Evolutionary conservation across 2,888 invertebrate genomes (phyloP), one percentile per base, ranked within the genome.

Genomic region (Spodoptera littoralis): DNA sequence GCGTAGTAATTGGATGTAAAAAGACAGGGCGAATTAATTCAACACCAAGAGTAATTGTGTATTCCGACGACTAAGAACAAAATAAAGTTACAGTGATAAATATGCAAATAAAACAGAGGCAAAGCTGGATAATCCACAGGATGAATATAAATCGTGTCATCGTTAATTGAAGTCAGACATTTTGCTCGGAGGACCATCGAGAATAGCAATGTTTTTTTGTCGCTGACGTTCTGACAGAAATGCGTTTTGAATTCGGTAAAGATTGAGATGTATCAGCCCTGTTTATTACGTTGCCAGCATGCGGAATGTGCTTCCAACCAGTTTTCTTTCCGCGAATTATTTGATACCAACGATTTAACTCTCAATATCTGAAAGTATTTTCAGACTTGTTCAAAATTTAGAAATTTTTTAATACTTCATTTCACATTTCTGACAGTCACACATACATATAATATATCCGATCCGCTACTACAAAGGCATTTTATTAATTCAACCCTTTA

Each of bases 61-160:
- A 81, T 81, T 77, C 80, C 70, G 68, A 73, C 72, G 66, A 75
- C 76, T 76, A 78, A 79, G 73, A 79, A 75, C 72, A 75, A 80
- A 82, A 83, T 84, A 81, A 82, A 85, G 80, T 82, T 80, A 78
- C 76, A 80, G 78, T 83, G 81, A 85, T 82, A 84, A 85, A 85
- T 82, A 83, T 85, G 82, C 81, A 84, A 87, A 87, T 86, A 85
- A 83, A 85, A 85, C 80, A 81, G 77, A 76, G 76, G 79, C 78
- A 83, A 79, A 81, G 82, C 83, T 77, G 83, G 80, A 82, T 85
- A 83, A 85, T 86, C 85, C 84, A 79, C 78, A 77, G 80, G 84
- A 87, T 89, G 87, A 89, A 89, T 89, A 88, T 89, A 88, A 87
- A 90, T 88, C 72, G 84, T 80, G 83, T 82, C 84, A 85, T 84